phyloP scores from a whole-genome alignment of 2,113 vertebrate species.

The Neolamprologus falcicula region DNA sequence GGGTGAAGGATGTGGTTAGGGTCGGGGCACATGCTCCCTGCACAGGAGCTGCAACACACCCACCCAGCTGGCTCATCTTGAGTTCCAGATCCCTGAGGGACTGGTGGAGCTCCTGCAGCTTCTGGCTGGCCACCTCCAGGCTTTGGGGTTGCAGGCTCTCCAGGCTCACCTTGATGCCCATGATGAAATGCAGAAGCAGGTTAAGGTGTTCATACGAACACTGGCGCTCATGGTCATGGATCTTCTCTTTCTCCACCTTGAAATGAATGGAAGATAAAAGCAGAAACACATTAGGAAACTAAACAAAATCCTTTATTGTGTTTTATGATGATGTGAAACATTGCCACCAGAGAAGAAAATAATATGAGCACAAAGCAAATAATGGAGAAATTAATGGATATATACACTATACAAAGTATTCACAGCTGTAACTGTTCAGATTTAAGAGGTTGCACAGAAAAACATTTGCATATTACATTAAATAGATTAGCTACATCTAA shows the following conservation, averaged over 20 bases:
- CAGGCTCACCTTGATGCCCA: constrained; percentile 79
- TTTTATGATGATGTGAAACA: not conserved
- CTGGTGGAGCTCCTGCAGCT: constrained; percentile 73
- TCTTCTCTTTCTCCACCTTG: constrained; percentile 86
- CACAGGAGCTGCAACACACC: constrained; percentile 13
- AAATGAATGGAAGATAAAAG: not conserved
- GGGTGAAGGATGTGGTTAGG: constrained; percentile 68
- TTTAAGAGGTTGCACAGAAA: not conserved
- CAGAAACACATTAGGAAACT: not conserved
- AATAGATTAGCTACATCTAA: not conserved
- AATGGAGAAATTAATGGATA: not conserved
- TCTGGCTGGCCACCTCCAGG: constrained; percentile 71
- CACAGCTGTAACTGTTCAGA: not conserved
- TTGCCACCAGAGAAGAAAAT: not conserved
- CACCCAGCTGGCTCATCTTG: constrained; percentile 70
- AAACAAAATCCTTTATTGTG: not conserved
- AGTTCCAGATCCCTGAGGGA: constrained; percentile 73
- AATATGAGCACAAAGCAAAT: not conserved
- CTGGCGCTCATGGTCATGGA: constrained; percentile 81
- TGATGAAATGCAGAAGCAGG: constrained; percentile 81
- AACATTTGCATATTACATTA: not conserved
- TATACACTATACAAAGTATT: not conserved
- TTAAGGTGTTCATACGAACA: constrained; percentile 84
- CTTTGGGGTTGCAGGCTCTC: constrained; percentile 77
- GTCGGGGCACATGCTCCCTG: constrained; percentile 59